A percentile compares a stretch with the other conserved stretches of the same genome.
Conservation (phyloP, 2,888 invertebrate species). For the Craniophora ligustri region DNA sequence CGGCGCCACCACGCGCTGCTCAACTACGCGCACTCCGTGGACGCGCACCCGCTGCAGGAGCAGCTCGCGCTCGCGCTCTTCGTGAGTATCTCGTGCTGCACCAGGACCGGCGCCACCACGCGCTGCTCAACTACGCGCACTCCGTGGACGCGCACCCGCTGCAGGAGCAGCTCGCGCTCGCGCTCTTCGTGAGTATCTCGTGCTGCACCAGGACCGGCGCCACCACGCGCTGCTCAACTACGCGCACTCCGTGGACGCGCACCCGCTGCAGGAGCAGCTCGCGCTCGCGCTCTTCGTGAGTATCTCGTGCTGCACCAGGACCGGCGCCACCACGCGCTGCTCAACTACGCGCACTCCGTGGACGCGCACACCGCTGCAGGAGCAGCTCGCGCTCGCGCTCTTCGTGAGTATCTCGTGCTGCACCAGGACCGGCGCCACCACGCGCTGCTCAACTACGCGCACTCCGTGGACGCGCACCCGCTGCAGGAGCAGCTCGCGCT, state of each 20-base stretch:
- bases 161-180: constrained; percentile 93
- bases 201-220: constrained; percentile 93
- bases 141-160: constrained; percentile 92
- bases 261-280: constrained; percentile 59
- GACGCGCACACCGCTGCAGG: neutral
- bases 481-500: constrained; percentile 1
- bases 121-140: constrained; percentile 94
- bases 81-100: constrained; percentile 94
- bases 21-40: constrained; percentile 94
- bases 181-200: constrained; percentile 92
- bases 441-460: constrained; percentile 40
- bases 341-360: neutral
- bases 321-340: constrained; percentile 1
- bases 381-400: neutral
- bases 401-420: constrained; percentile 1
- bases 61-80: constrained; percentile 93
- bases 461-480: neutral
- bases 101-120: constrained; percentile 89
- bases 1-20: constrained; percentile 94
- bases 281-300: constrained; percentile 90
- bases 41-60: constrained; percentile 91
- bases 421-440: constrained; percentile 16
- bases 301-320: constrained; percentile 6
- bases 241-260: neutral
- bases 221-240: constrained; percentile 94